Evolutionary conservation across 1,140 invertebrate genomes (phyloP).

Genomic region (Telenomus remus): DNA sequence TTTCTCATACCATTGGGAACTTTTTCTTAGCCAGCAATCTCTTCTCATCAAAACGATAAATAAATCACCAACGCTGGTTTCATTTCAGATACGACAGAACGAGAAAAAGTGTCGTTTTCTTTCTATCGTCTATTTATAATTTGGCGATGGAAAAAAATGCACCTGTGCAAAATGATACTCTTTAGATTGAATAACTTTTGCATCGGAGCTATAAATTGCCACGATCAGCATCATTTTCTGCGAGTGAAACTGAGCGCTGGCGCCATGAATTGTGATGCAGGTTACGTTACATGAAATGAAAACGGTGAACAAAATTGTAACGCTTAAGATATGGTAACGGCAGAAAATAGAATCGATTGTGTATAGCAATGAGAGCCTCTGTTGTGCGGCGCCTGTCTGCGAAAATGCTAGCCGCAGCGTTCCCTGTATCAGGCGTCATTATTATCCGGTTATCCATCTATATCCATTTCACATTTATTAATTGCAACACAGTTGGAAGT

Average conservation of each 20-base stretch:
- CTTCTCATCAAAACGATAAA: no score
- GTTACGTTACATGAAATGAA: slow-evolving; percentile 13
- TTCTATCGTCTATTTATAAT: no score
- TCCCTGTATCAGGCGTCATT: slow-evolving; percentile 62
- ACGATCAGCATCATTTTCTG: slow-evolving; percentile 6
- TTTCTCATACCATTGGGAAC: no score
- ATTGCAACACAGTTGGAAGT: slow-evolving; percentile 57
- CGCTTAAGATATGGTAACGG: slow-evolving; percentile 1
- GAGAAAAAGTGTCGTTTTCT: no score
- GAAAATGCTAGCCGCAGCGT: slow-evolving; percentile 68
- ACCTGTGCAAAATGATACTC: neutral
- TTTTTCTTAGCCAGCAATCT: no score
- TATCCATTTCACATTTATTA: slow-evolving; percentile 69
- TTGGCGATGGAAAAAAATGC: neutral
- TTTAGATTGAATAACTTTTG: neutral
- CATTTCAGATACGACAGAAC: no score
- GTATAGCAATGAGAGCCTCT: slow-evolving; percentile 66
- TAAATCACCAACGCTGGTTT: no score
- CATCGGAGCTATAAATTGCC: slow-evolving; percentile 8
- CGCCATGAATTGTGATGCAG: slow-evolving; percentile 19
- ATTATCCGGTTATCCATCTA: slow-evolving; percentile 60
- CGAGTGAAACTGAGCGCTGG: slow-evolving; percentile 19
- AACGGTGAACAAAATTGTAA: slow-evolving; percentile 32
- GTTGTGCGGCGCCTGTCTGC: slow-evolving; percentile 69
- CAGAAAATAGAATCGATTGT: slow-evolving; percentile 47